These are phyloP conservation scores for Sepiola atlantica DNA, from an alignment of 2,888 invertebrate species.

Conservation along the genomic window DNA sequence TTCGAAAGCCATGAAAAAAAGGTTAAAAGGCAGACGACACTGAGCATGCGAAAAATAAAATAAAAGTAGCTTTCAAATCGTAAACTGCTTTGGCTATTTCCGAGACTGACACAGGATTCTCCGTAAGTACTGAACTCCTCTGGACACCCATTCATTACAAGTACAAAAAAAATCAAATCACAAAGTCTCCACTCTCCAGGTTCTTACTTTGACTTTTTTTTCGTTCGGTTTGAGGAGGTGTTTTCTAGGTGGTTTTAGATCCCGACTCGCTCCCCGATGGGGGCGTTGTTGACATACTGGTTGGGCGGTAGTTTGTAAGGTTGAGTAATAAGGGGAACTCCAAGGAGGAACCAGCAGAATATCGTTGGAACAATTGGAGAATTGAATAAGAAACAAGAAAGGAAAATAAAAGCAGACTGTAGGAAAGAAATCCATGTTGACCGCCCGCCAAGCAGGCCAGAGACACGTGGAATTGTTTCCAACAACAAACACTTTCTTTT, in stretches of 20 bases:
- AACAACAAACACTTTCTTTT: background rate
- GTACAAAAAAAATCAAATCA: too few species aligned
- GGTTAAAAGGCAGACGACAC: too few species aligned
- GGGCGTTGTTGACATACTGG: background rate
- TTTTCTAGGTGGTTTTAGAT: too few species aligned
- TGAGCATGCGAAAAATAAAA: too few species aligned
- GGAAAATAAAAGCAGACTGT: background rate
- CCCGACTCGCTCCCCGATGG: background rate
- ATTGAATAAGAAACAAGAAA: background rate
- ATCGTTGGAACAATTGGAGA: background rate
- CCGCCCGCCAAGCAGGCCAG: background rate
- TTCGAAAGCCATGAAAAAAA: too few species aligned
- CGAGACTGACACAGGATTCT: too few species aligned
- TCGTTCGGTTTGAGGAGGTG: background rate
- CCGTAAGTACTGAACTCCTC: too few species aligned
- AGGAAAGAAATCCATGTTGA: background rate
- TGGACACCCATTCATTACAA: too few species aligned
- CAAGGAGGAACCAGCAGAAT: background rate
- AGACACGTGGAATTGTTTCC: background rate
- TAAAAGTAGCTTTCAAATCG: too few species aligned
- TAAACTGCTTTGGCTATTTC: too few species aligned
- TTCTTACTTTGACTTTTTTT: background rate
- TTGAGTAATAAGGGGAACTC: background rate
- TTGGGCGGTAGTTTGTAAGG: background rate
- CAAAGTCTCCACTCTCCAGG: too few species aligned